Base-by-base conservation (phyloP, 2,113 vertebrate genomes). In the Myxocyprinus asiaticus region DNA sequence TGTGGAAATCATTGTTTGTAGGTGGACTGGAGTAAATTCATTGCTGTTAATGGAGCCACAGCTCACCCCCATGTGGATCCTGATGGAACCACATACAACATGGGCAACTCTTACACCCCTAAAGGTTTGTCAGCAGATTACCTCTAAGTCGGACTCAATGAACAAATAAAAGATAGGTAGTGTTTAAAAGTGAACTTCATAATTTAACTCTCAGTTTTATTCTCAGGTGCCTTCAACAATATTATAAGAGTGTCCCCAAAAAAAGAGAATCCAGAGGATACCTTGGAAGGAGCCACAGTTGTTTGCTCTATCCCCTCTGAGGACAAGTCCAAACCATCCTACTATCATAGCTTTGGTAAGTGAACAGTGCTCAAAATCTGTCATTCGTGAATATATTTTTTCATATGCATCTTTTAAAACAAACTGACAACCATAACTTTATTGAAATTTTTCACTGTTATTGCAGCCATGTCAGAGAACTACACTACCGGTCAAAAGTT, bases 311-410 rank as follows among this genome's bases (percentile, higher is more conserved):
- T 98, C 82, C 84, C 88, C 50, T 90, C 95, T 48, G 4, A n/a
- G 65, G 90, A 96, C 59, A 93, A 81, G 76, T 85, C 85, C 82
- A 96, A 90, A 56, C 95, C 95, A 2, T 96, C 95, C 63, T 98
- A 98, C 87, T 98, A 96, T 82, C 96, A 98, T 90, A 98, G 96
- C 90, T 98, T 98, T 77, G 96, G 97, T 97, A 75, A 89, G 88
- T 51, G 15, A 64, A 45, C 17, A 58, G 17, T 48, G 5, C 22
- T 7, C 55, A 48, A 7, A 48, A 33, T 33, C 4, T 48, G 47
- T 58, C 53, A 56, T 14, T 56, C 5, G 9, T 12, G 12, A 55
- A 55, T 55, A 55, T 10, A 51, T 14, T 12, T 5, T 11, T 12
- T 55, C 4, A 4, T 5, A 10, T 12, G 12, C 51, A 5, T 10